A percentile compares a stretch with the other conserved stretches of the same genome.
Conservation (phyloP, 2,797 vertebrate species). For the Euthynnus affinis region DNA sequence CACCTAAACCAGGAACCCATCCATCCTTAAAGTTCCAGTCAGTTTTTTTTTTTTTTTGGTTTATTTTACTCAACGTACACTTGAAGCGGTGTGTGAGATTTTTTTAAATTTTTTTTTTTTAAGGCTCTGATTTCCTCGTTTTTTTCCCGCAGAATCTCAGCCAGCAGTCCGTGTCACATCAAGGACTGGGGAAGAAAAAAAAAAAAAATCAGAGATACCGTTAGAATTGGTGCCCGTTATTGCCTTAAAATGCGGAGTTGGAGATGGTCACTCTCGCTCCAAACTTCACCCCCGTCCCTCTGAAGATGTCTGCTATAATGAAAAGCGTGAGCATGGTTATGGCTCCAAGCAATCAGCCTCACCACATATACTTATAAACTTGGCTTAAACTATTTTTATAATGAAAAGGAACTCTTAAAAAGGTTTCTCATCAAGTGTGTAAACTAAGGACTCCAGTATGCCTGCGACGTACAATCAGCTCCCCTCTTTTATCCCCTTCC, state of each 20-base stretch:
- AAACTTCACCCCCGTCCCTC: slow-evolving; percentile 18
- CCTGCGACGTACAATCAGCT: slow-evolving; percentile 94
- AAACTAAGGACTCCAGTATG: slow-evolving; percentile 52
- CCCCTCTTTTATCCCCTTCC: slow-evolving; percentile 57
- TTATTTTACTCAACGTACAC: slow-evolving; percentile 33
- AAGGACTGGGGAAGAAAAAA: no score
- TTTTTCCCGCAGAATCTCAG: slow-evolving; percentile 39
- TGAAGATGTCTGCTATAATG: slow-evolving; percentile 63
- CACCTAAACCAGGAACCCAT: slow-evolving; percentile 44
- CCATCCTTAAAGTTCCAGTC: slow-evolving; percentile 36
- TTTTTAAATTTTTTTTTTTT: no score
- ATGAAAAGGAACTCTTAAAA: slow-evolving; percentile 76
- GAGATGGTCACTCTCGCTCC: slow-evolving; percentile 22
- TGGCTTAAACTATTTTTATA: slow-evolving; percentile 78
- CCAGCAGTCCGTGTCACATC: slow-evolving; percentile 27
- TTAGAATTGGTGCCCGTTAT: slow-evolving; percentile 54
- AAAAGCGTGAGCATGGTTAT: slow-evolving; percentile 37
- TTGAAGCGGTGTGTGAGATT: slow-evolving; percentile 21
- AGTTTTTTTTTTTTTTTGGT: slow-evolving; percentile 12
- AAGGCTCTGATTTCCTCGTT: slow-evolving; percentile 42
- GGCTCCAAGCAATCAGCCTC: slow-evolving; percentile 65
- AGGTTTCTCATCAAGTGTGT: slow-evolving; percentile 41
- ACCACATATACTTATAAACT: slow-evolving; percentile 81
- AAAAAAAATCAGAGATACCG: slow-evolving; percentile 20
- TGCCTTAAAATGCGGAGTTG: slow-evolving; percentile 76